Evolutionary conservation across 2,797 vertebrate species (phyloP), one percentile per base, ranked within the genome.

Genomic region (Rhynchonycteris naso): DNA sequence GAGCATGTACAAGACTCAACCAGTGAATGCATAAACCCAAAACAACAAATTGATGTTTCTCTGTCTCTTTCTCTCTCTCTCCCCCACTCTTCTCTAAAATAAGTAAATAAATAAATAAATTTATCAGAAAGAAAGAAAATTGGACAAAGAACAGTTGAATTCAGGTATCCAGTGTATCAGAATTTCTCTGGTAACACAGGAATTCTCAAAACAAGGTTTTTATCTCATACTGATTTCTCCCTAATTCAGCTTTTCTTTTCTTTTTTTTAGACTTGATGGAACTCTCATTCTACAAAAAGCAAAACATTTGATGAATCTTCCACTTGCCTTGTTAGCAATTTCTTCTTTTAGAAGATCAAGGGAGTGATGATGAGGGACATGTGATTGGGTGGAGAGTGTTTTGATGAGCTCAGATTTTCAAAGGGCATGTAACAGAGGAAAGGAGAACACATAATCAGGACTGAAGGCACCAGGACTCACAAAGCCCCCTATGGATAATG

Each of bases 321-420:
- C 88, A 86, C 88, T 96, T 97, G 96, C 95, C 92, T 97, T 86
- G 90, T 94, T 96, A 95, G 90, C 95, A 96, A 92, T 97, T 97
- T 97, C 97, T 96, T 94, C 95, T 97, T 97, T 96, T 97, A 94
- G 96, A 94, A 96, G 95, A 96, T 93, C 75, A 81, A 86, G 92
- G 93, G 88, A 97, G 93, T 88, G 54, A 38, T 88, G 81, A 95
- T 82, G 88, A 93, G 65, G 66, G 92, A 50, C 88, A 68, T 93
- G 93, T 96, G 96, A 96, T 24, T 7, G 15, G 28, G 47, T 65
- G 66, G 81, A 52, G 88, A 81, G 78, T 52, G 76, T 80, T 81
- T 78, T 92, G 92, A 93, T 82, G 78, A 97, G 93, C 87, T 97
- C 93, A 86, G 61, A 95, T 86, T 86, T 95, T 92, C 82, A 74